phyloP scores from a whole-genome alignment of 2,113 vertebrate species.

The Mustela nigripes region DNA sequence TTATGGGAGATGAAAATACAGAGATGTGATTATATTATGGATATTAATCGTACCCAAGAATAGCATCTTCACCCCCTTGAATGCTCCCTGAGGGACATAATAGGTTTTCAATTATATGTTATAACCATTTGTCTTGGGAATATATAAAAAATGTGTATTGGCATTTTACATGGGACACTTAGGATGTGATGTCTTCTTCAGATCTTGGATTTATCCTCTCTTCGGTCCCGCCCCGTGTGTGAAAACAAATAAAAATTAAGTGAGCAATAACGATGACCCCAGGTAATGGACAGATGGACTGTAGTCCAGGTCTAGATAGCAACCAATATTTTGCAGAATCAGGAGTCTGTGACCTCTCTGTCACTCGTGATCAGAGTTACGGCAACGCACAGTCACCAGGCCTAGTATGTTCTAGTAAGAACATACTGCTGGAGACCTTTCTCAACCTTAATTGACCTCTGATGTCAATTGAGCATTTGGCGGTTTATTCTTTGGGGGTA shows the following conservation, averaged over 20 bases:
- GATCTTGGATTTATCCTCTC: neutral
- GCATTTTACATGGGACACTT: neutral
- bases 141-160: conserved; percentile 22
- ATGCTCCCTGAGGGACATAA: neutral
- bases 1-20: conserved; percentile 58
- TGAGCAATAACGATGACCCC: neutral
- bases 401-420: neutral
- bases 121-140: neutral
- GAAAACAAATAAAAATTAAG: neutral
- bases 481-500: neutral
- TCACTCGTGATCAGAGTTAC: neutral
- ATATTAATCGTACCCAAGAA: conserved; percentile 47
- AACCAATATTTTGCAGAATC: neutral
- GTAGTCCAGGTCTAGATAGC: neutral
- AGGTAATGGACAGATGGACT: neutral
- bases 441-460: neutral
- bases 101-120: conserved; percentile 32
- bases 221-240: neutral
- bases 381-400: neutral
- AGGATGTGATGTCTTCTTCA: neutral
- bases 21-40: conserved; percentile 44
- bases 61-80: neutral
- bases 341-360: neutral
- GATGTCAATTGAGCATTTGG: neutral
- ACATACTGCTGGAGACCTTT: neutral